phyloP scores from a whole-genome alignment of 2,797 vertebrate genomes.

The Muraenolepis orangiensis region DNA sequence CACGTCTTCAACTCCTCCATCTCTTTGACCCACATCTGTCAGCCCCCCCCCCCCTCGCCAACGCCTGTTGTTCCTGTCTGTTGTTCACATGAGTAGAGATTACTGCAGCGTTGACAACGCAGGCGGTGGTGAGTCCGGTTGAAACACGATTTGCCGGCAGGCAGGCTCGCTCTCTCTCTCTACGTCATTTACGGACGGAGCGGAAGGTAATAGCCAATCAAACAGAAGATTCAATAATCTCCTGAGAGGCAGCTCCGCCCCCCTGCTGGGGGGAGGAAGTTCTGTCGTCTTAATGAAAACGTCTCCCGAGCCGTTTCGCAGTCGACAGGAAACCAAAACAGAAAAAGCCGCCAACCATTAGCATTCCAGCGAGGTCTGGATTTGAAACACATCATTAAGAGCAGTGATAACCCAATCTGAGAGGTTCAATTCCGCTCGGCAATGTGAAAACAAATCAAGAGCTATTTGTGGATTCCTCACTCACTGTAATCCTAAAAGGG shows the following conservation, averaged over 20 bases:
- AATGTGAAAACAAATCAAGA: constrained; percentile 38
- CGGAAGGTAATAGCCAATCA: constrained; percentile 58
- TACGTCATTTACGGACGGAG: constrained; percentile 31
- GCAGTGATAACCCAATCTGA: constrained; percentile 47
- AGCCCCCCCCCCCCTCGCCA: background rate
- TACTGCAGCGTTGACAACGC: background rate
- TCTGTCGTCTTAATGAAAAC: constrained; percentile 55
- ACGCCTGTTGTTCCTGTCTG: constrained; percentile 10
- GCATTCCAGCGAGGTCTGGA: constrained; percentile 37
- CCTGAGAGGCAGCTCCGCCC: constrained; percentile 41
- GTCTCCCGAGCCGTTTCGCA: constrained; percentile 30
- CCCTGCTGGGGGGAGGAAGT: constrained; percentile 40
- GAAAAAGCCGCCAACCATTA: constrained; percentile 49
- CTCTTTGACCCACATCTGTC: background rate
- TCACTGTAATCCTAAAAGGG: constrained; percentile 46
- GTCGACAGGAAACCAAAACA: constrained; percentile 42
- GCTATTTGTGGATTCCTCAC: constrained; percentile 51
- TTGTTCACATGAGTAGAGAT: constrained; percentile 22
- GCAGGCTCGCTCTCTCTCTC: no score
- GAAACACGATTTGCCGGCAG: constrained; percentile 38
- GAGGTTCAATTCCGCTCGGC: constrained; percentile 46
- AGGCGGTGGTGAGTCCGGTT: constrained; percentile 37
- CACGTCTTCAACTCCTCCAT: background rate
- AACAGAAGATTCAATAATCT: constrained; percentile 58
- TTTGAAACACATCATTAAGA: constrained; percentile 47